A percentile compares a stretch with the other conserved stretches of the same genome.
Conservation (phyloP, 2,113 vertebrate genomes). For the Neolamprologus tretocephalus region DNA sequence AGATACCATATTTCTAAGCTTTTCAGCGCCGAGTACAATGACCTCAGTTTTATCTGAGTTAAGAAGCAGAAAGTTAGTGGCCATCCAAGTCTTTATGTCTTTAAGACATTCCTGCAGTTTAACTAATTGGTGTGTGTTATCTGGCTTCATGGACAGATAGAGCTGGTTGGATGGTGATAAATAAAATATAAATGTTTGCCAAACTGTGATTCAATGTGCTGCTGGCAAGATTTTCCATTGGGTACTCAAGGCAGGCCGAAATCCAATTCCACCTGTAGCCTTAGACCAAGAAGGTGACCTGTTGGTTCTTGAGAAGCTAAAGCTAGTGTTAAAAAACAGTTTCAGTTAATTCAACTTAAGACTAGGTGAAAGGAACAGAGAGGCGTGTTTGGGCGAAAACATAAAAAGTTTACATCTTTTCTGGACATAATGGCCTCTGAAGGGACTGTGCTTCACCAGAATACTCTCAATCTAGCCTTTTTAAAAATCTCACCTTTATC, state of each 20-base stretch:
- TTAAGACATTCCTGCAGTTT: too few relatives aligned
- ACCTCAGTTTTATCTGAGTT: too few relatives aligned
- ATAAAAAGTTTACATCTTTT: neutral
- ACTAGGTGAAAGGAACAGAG: neutral
- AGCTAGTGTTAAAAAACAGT: neutral
- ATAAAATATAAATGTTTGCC: neutral
- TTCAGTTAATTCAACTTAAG: neutral
- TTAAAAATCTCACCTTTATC: neutral
- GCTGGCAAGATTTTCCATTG: neutral
- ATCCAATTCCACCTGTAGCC: neutral
- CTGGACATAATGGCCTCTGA: neutral
- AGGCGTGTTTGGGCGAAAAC: neutral
- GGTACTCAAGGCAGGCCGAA: neutral
- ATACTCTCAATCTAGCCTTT: fast-evolving
- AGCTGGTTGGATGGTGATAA: neutral
- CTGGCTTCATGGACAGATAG: too few relatives aligned
- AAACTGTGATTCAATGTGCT: neutral
- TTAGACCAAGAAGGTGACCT: neutral
- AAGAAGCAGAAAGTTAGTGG: too few relatives aligned
- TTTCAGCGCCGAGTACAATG: too few relatives aligned
- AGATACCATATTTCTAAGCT: too few relatives aligned
- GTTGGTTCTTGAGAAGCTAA: neutral
- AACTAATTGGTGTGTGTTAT: too few relatives aligned
- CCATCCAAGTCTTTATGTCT: too few relatives aligned
- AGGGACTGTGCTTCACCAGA: neutral